Evolutionary conservation across 1,140 invertebrate genomes (phyloP).

Genomic region (Brachionus rubens): DNA sequence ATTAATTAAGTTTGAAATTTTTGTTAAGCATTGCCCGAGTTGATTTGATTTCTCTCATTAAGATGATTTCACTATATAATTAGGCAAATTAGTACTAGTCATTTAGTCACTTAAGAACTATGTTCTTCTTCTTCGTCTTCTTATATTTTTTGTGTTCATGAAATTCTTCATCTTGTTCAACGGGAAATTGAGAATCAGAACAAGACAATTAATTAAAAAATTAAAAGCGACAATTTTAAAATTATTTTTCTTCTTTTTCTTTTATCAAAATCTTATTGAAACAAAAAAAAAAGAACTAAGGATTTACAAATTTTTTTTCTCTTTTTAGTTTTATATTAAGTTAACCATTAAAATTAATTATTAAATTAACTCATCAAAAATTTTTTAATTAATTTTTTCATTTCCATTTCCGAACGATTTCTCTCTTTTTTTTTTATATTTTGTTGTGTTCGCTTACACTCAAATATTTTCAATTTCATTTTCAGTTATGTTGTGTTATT

Average conservation of each 20-base stretch:
- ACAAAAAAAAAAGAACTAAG: not conserved
- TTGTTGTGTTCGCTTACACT: not conserved
- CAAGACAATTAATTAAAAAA: no score
- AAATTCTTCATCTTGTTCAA: not conserved
- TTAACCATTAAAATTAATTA: conserved; percentile 31
- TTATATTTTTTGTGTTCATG: no score
- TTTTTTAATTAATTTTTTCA: not conserved
- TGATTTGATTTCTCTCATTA: conserved; percentile 35
- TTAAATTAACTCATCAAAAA: conserved; percentile 30
- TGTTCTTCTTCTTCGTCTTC: no score
- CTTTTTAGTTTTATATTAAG: no score
- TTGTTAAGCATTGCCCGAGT: conserved; percentile 17
- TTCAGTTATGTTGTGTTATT: no score
- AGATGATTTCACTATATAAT: conserved; percentile 18
- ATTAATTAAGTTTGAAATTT: conserved; percentile 29
- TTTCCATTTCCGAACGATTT: not conserved
- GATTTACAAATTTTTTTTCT: not conserved
- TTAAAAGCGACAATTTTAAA: no score
- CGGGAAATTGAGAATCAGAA: not conserved
- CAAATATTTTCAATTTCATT: no score
- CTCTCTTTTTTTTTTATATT: not conserved
- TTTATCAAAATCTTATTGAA: no score
- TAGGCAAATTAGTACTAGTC: conserved; percentile 33
- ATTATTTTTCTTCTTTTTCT: no score
- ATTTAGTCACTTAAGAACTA: conserved; percentile 33